Conservation (phyloP, 2,888 invertebrate species). For the Cylloceria caligata region DNA sequence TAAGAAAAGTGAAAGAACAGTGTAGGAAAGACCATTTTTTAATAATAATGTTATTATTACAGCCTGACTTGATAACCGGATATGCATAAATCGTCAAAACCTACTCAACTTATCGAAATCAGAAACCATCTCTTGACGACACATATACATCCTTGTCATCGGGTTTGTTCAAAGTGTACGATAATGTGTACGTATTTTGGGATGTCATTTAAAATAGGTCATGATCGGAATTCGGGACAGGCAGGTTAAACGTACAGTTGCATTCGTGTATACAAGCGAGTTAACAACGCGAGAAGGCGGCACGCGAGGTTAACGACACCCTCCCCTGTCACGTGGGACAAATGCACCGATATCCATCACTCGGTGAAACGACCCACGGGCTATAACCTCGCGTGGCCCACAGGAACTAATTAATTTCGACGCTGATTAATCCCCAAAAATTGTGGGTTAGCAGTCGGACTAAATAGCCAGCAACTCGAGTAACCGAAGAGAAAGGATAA, state of each 20-base stretch:
- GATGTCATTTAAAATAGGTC: neutral
- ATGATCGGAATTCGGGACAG: neutral
- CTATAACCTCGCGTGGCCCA: constrained; percentile 34
- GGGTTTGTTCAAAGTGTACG: neutral
- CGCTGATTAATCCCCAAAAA: constrained; percentile 77
- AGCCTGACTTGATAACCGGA: no score
- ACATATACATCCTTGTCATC: no score
- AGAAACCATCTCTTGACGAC: no score
- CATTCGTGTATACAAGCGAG: neutral
- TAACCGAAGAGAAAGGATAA: constrained; percentile 10
- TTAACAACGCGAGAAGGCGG: constrained; percentile 54
- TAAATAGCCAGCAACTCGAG: neutral
- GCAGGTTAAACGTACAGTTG: neutral
- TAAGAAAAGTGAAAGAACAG: no score
- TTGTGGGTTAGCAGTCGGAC: constrained; percentile 67
- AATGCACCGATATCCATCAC: constrained; percentile 74
- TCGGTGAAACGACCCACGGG: constrained; percentile 61
- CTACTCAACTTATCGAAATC: no score
- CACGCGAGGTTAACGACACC: constrained; percentile 70
- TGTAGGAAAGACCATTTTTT: no score
- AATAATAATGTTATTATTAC: no score
- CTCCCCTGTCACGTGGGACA: constrained; percentile 61
- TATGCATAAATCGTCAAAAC: no score
- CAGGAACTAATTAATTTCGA: constrained; percentile 77
- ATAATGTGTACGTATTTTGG: neutral